A percentile compares a stretch with the other conserved stretches of the same genome.
Conservation (phyloP, 2,797 vertebrate species). For the Sitta carolinensis region DNA sequence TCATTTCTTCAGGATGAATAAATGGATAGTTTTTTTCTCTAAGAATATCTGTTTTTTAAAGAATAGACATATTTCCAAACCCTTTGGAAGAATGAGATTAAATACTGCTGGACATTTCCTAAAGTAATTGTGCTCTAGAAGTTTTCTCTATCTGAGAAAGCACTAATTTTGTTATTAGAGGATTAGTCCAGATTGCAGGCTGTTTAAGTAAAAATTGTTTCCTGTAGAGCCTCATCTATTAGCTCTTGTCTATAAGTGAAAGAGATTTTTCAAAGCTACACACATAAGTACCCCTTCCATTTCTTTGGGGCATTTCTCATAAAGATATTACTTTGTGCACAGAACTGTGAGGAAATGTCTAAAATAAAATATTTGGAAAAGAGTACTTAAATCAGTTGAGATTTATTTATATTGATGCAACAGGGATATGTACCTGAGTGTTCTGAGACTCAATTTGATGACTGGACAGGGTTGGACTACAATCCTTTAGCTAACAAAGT, state of each 20-base stretch:
- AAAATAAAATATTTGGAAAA: not conserved
- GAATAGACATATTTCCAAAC: not conserved
- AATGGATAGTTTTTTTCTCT: not conserved
- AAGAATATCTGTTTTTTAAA: not conserved
- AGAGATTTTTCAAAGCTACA: not conserved
- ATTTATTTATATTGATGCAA: not conserved
- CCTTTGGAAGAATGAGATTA: not conserved
- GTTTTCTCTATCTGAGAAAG: not conserved
- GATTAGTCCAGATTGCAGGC: not conserved
- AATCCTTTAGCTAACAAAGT: not conserved
- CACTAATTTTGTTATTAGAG: not conserved
- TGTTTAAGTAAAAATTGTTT: not conserved
- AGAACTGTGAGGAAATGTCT: not conserved
- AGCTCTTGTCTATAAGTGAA: not conserved
- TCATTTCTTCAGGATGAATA: not conserved
- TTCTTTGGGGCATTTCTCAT: not conserved
- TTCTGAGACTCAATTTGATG: not conserved
- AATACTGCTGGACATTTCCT: not conserved
- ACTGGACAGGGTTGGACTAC: not conserved
- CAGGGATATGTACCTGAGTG: not conserved
- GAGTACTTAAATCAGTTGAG: not conserved
- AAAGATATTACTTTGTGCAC: not conserved
- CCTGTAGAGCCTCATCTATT: not conserved
- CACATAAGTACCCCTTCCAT: not conserved
- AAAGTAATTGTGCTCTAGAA: not conserved